phyloP scores from a whole-genome alignment of 2,797 vertebrate genomes.

The Eurystomus glaucurus region DNA sequence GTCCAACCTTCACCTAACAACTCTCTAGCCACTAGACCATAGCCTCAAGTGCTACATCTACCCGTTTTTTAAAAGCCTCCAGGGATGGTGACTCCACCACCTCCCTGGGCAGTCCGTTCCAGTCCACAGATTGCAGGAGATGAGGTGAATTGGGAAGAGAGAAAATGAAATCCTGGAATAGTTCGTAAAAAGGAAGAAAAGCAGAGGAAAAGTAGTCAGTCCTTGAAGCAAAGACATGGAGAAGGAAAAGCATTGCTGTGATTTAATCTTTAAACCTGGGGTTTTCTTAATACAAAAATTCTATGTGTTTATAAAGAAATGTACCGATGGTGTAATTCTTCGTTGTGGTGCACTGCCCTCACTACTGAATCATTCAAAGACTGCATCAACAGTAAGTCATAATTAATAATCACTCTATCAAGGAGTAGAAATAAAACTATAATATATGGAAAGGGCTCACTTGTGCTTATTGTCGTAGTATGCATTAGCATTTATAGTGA shows the following conservation, averaged over 20 bases:
- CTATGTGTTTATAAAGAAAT: background rate
- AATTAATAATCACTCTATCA: background rate
- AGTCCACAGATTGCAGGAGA: background rate
- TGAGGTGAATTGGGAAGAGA: background rate
- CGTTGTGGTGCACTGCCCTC: background rate
- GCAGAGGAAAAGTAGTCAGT: background rate
- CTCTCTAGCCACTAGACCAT: too few species aligned
- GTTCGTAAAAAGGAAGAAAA: background rate
- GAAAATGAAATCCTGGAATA: background rate
- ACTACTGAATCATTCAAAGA: background rate
- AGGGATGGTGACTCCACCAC: too few species aligned
- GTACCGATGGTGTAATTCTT: background rate
- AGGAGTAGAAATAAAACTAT: background rate
- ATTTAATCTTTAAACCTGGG: background rate
- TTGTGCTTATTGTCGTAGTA: background rate
- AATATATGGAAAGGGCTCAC: background rate
- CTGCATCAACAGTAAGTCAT: background rate
- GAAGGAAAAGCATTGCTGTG: background rate
- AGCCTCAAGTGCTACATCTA: too few species aligned
- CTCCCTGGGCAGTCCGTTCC: too few species aligned
- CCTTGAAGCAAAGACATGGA: background rate
- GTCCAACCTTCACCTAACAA: too few species aligned
- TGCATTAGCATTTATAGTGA: background rate
- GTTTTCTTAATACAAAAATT: background rate
- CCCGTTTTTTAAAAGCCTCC: too few species aligned